These are phyloP conservation scores for Chelidonichthys spinosus DNA, from an alignment of 2,797 vertebrate genomes.

Conservation along the genomic window DNA sequence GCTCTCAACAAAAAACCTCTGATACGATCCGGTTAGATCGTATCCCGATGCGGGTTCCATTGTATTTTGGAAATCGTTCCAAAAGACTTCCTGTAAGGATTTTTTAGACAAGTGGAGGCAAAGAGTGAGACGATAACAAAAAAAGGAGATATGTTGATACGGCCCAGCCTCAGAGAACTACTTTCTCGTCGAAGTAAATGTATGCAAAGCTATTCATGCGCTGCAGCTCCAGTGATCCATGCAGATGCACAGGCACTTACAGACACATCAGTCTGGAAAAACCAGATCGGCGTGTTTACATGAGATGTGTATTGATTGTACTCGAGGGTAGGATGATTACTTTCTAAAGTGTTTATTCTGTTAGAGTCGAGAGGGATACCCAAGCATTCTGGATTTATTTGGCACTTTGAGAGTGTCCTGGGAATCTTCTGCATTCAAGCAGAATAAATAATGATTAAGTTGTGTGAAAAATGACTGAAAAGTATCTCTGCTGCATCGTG, in stretches of 20 bases:
- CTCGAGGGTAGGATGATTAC: conserved; percentile 52
- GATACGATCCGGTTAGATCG: conserved; percentile 27
- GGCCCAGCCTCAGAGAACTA: conserved; percentile 24
- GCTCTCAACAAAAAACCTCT: conserved; percentile 14
- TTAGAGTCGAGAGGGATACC: conserved; percentile 25
- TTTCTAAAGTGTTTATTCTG: conserved; percentile 54
- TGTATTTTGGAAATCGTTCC: conserved; percentile 41
- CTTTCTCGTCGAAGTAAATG: conserved; percentile 51
- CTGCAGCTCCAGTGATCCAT: conserved; percentile 56
- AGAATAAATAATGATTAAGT: conserved; percentile 13
- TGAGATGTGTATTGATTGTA: conserved; percentile 54
- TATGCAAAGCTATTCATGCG: conserved; percentile 69
- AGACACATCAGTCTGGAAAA: conserved; percentile 54
- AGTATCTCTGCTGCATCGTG: conserved; percentile 9
- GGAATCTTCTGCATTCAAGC: conserved; percentile 7
- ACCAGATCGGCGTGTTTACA: conserved; percentile 58
- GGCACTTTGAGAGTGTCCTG: neutral
- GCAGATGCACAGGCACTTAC: conserved; percentile 48
- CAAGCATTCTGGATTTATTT: conserved; percentile 19
- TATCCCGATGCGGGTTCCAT: conserved; percentile 21
- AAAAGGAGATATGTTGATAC: conserved; percentile 11
- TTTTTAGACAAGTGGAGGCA: conserved; percentile 24
- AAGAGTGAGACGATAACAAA: conserved; percentile 6
- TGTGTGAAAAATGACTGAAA: conserved; percentile 19
- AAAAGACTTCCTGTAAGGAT: conserved; percentile 23